Evolutionary conservation across 1,140 invertebrate genomes (phyloP).

Genomic region (Conopomorpha cramerella): DNA sequence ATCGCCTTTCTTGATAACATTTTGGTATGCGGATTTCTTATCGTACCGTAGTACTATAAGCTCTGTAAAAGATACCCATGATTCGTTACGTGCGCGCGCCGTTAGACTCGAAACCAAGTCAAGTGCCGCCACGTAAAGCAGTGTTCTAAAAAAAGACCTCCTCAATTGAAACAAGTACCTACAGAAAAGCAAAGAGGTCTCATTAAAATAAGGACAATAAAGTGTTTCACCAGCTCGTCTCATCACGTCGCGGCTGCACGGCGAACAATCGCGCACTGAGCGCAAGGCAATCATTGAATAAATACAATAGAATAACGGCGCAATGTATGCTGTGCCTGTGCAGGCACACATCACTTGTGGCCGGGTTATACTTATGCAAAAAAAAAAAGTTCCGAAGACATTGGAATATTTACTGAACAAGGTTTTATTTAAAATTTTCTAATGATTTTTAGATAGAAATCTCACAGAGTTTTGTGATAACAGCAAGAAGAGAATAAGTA

Average conservation of each 20-base stretch:
- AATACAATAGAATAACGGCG: conserved; percentile 51
- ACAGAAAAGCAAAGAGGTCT: background rate
- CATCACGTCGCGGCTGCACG: conserved; percentile 16
- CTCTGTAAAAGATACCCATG: no score
- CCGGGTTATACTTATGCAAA: conserved; percentile 57
- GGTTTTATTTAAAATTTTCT: background rate
- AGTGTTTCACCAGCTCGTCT: conserved; percentile 24
- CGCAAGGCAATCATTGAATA: conserved; percentile 53
- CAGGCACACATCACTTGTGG: conserved; percentile 47
- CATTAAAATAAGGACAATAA: background rate
- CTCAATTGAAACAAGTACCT: no score
- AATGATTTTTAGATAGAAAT: background rate
- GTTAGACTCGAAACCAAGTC: no score
- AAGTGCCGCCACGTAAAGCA: no score
- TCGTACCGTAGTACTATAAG: no score
- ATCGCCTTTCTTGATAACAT: no score
- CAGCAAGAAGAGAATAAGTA: no score
- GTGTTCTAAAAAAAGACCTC: no score
- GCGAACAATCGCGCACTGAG: conserved; percentile 20
- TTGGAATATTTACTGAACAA: conserved; percentile 21
- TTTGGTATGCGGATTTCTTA: no score
- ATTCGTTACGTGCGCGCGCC: no score
- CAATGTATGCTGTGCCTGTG: conserved; percentile 37
- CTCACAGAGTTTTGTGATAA: no score
- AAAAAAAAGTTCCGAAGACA: conserved; percentile 31